A percentile compares a stretch with the other conserved stretches of the same genome.
Conservation (phyloP, 1,140 invertebrate species). For the Conus betulinus region DNA sequence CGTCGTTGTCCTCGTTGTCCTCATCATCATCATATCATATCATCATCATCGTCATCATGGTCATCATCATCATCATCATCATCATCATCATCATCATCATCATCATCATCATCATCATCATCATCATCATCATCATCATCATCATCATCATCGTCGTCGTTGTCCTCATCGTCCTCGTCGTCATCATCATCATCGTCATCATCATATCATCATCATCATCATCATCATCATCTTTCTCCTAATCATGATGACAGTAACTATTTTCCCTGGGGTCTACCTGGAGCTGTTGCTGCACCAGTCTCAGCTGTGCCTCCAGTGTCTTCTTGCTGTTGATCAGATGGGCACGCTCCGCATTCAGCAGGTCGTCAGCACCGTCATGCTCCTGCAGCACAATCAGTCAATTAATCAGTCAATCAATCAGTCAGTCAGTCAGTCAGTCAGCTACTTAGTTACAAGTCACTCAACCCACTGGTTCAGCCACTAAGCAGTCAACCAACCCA, state of each 20-base stretch:
- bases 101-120: conserved; percentile 11
- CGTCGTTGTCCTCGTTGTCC: too few species aligned
- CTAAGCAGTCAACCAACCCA: too few species aligned
- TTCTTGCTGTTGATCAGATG: conserved; percentile 74
- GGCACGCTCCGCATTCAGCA: conserved; percentile 71
- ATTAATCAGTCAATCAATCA: background rate
- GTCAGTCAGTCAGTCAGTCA: background rate
- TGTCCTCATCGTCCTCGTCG: too few species aligned
- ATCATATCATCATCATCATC: too few species aligned
- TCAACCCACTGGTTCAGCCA: too few species aligned
- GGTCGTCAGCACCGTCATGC: conserved; percentile 74
- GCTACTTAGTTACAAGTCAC: too few species aligned
- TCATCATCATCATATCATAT: too few species aligned
- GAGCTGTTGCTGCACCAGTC: conserved; percentile 71
- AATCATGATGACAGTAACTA: too few species aligned
- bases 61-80: conserved; percentile 11
- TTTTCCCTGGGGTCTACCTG: conserved; percentile 55
- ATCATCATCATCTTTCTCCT: conserved; percentile 11
- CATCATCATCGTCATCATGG: too few species aligned
- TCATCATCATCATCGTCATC: conserved; percentile 11
- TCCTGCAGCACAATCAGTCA: conserved; percentile 56
- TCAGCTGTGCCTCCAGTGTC: conserved; percentile 72
- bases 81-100: conserved; percentile 11
- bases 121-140: too few species aligned
- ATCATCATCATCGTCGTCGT: too few species aligned